Percentiles rank a stretch among this genome's conserved stretches.
Evolutionary conservation across 2,888 invertebrate species (phyloP).

Genomic region (Sminthurinus aureus): DNA sequence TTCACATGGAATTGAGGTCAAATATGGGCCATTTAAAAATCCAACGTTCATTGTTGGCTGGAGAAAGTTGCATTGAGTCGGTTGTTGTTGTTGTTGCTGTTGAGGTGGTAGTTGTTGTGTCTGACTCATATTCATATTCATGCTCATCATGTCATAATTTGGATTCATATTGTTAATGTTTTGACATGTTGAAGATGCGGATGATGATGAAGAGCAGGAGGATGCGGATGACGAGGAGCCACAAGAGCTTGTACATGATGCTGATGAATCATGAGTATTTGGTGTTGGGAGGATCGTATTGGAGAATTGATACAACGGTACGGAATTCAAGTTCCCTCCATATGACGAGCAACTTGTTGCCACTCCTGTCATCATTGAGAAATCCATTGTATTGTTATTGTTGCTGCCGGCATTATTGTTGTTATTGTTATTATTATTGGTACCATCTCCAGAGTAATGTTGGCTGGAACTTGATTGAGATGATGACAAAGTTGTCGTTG

Average conservation of each 20-base stretch:
- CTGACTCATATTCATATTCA: not conserved
- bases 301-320: not conserved
- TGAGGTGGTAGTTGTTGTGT: no score
- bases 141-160: not conserved
- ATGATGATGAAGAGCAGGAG: not conserved
- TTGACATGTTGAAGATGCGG: not conserved
- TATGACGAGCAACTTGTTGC: not conserved
- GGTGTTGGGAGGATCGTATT: not conserved
- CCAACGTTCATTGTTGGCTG: not conserved
- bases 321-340: not conserved
- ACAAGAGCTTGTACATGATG: not conserved
- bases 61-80: not conserved
- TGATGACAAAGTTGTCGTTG: not conserved
- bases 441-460: not conserved
- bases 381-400: not conserved
- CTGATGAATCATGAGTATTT: no score
- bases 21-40: not conserved
- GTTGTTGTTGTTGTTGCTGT: not conserved
- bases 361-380: not conserved
- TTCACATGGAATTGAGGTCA: not conserved
- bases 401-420: no score
- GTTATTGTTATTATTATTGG: not conserved
- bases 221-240: not conserved
- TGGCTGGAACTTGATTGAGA: no score
- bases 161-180: not conserved